Conservation (phyloP, 2,797 vertebrate genomes). For the Podarcis lilfordi region DNA sequence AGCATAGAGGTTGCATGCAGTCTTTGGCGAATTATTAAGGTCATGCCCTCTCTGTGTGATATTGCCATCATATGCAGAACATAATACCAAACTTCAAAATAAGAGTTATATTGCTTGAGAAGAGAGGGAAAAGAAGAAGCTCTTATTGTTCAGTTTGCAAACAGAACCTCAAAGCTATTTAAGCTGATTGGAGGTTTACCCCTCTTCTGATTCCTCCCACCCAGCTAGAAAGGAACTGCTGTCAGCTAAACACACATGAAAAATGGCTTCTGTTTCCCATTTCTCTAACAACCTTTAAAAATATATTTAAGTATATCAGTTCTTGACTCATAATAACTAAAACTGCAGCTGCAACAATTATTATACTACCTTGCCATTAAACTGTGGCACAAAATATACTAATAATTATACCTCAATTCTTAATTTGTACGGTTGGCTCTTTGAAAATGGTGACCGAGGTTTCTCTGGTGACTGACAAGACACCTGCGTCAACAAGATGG, state of each 20-base stretch:
- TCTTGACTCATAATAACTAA: background rate
- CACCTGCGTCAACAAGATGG: conserved; percentile 27
- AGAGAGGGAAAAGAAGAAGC: background rate
- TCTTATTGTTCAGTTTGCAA: conserved; percentile 14
- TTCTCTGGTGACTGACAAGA: background rate
- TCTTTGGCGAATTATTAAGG: background rate
- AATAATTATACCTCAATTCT: background rate
- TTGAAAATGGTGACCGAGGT: background rate
- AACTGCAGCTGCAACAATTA: background rate
- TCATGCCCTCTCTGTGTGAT: background rate
- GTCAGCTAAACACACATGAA: background rate
- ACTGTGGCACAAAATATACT: too few species aligned
- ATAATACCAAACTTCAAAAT: conserved; percentile 30
- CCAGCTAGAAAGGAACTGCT: background rate
- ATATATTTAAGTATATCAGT: background rate
- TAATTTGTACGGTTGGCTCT: conserved; percentile 22
- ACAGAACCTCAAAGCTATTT: conserved; percentile 20
- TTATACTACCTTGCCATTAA: conserved; percentile 1
- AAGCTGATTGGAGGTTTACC: conserved; percentile 2
- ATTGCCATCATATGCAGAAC: conserved; percentile 1
- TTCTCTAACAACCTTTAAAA: background rate
- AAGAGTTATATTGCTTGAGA: background rate
- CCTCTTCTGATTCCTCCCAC: background rate
- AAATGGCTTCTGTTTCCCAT: conserved; percentile 1
- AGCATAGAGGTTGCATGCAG: conserved; percentile 9